Evolutionary conservation across 1,140 invertebrate species (phyloP).

Genomic region (Lepidotrigona ventralis): DNA sequence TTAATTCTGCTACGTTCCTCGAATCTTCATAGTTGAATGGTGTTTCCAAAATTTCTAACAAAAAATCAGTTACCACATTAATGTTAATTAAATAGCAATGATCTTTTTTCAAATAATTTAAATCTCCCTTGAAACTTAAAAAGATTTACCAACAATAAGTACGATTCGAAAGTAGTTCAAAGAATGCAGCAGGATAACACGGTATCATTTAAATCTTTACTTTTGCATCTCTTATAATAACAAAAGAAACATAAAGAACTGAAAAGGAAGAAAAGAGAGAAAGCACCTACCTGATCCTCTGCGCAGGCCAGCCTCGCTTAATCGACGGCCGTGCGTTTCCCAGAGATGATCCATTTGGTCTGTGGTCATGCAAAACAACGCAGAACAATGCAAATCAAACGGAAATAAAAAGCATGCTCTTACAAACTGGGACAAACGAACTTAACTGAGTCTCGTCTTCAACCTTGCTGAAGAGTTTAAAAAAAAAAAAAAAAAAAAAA

Average conservation of each 20-base stretch:
- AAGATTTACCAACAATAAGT: background rate
- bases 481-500: background rate
- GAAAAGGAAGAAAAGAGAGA: background rate
- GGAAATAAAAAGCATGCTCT: constrained; percentile 71
- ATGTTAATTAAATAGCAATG: too few species aligned
- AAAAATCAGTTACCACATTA: too few species aligned
- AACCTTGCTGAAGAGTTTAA: background rate
- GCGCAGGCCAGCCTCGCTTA: constrained; percentile 86
- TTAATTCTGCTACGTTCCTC: too few species aligned
- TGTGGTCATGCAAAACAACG: constrained; percentile 81
- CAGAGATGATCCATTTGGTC: constrained; percentile 86
- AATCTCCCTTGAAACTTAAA: too few species aligned
- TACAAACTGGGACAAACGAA: background rate
- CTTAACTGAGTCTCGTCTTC: background rate
- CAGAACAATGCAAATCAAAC: constrained; percentile 71
- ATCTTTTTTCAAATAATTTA: too few species aligned
- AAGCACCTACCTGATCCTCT: constrained; percentile 85
- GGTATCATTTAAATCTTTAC: background rate
- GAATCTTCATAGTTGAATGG: too few species aligned
- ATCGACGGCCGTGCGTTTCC: constrained; percentile 84
- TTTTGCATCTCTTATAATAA: background rate
- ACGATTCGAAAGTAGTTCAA: background rate
- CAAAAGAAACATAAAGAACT: background rate
- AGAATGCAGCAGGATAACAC: background rate
- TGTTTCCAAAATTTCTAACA: too few species aligned